Evolutionary conservation across 2,797 vertebrate genomes (phyloP).

Genomic region (Alca torda): DNA sequence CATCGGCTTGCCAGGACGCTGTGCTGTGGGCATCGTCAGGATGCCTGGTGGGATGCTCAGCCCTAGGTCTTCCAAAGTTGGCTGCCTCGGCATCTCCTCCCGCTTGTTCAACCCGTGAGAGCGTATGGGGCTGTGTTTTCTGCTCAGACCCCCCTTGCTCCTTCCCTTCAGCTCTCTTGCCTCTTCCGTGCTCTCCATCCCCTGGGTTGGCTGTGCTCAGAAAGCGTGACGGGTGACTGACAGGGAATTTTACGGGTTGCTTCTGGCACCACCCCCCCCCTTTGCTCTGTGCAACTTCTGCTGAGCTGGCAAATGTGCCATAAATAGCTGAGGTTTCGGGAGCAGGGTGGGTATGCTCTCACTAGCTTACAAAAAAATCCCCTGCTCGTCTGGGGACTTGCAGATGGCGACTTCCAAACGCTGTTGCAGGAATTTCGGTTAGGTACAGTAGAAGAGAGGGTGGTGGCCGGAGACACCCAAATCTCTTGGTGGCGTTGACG

Average conservation of each 20-base stretch:
- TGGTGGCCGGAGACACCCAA: neutral
- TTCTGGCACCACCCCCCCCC: neutral
- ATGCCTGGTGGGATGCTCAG: neutral
- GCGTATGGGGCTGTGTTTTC: neutral
- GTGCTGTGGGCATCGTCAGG: neutral
- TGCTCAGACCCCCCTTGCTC: neutral
- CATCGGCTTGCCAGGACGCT: neutral
- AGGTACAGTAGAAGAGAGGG: neutral
- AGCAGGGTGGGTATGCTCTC: neutral
- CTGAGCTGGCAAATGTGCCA: neutral
- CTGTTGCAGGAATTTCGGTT: neutral
- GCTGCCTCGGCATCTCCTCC: neutral
- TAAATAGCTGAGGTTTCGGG: neutral
- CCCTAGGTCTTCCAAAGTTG: accelerated
- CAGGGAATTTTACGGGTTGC: neutral
- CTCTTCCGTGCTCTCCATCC: neutral
- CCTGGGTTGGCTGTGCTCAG: accelerated
- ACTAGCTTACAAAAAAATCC: neutral
- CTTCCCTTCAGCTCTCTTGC: neutral
- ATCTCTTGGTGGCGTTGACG: neutral
- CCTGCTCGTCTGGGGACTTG: accelerated
- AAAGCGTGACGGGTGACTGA: neutral
- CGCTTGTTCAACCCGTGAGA: accelerated
- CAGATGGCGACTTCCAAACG: neutral
- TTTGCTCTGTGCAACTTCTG: neutral